A percentile compares a stretch with the other conserved stretches of the same genome.
Conservation (phyloP, 2,113 vertebrate genomes). For the Suricata suricatta region DNA sequence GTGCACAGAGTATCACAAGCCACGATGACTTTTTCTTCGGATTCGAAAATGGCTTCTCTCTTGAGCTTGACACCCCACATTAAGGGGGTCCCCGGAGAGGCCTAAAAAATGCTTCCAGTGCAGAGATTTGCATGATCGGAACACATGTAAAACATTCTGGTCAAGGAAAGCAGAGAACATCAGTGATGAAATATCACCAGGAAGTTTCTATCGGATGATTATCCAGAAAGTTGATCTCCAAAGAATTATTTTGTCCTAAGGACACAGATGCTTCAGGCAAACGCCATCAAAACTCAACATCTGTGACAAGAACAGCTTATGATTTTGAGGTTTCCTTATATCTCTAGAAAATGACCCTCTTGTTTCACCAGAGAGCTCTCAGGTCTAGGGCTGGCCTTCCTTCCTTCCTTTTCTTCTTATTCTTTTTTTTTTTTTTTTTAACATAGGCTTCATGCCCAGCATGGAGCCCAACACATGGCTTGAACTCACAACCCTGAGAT, state of each 20-base stretch:
- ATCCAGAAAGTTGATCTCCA: not conserved
- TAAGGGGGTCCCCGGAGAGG: not conserved
- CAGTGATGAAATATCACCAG: not conserved
- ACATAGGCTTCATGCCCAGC: no score
- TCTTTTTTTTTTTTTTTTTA: no score
- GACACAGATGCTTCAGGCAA: not conserved
- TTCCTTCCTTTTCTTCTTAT: no score
- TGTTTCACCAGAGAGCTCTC: no score
- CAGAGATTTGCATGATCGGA: not conserved
- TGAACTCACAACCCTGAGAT: no score
- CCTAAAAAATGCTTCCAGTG: not conserved
- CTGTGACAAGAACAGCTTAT: fast-evolving
- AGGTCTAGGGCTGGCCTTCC: not conserved
- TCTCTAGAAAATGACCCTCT: not conserved
- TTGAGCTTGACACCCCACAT: not conserved
- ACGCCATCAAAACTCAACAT: not conserved
- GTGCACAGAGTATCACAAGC: not conserved
- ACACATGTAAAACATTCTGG: fast-evolving
- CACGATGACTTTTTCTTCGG: not conserved
- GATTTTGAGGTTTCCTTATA: not conserved
- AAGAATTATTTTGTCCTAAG: not conserved
- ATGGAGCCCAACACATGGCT: no score
- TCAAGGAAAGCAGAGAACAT: not conserved
- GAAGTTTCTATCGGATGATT: not conserved
- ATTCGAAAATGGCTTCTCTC: not conserved